A percentile compares a stretch with the other conserved stretches of the same genome.
Evolutionary conservation across 2,797 vertebrate species (phyloP).

Genomic region (Manis crassicaudata): DNA sequence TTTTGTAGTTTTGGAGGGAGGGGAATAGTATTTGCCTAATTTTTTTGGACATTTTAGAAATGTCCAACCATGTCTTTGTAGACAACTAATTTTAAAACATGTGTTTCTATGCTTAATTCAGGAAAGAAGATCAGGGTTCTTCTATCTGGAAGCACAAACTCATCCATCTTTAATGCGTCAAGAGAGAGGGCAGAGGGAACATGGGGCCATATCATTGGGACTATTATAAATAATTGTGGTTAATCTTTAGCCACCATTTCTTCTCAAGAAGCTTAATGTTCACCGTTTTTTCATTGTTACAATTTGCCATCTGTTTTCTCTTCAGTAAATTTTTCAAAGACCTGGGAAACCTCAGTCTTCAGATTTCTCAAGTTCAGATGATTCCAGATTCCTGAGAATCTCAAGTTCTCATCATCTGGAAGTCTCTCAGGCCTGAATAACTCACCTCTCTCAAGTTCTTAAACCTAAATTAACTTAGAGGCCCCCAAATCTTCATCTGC

Average conservation of each 20-base stretch:
- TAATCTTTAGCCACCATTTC: not conserved
- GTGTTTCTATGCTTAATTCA: not conserved
- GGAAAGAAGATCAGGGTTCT: not conserved
- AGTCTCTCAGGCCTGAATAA: not conserved
- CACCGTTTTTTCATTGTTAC: not conserved
- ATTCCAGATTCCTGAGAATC: not conserved
- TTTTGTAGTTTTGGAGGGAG: not conserved
- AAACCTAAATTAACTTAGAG: not conserved
- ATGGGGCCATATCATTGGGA: not conserved
- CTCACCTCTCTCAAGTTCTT: not conserved
- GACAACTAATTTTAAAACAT: slow-evolving; percentile 8
- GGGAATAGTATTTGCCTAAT: not conserved
- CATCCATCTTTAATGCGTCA: not conserved
- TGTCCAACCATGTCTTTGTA: not conserved
- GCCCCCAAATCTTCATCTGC: not conserved
- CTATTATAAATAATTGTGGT: not conserved
- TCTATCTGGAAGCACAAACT: not conserved
- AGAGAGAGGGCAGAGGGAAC: not conserved
- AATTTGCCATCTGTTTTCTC: not conserved
- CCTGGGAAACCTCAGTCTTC: not conserved
- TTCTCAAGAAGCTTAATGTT: not conserved
- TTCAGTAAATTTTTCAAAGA: slow-evolving; percentile 33
- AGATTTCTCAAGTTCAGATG: not conserved
- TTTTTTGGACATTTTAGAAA: slow-evolving; percentile 3
- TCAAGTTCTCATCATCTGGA: not conserved